Evolutionary conservation across 2,113 vertebrate species (phyloP).

Genomic region (Sialia sialis): DNA sequence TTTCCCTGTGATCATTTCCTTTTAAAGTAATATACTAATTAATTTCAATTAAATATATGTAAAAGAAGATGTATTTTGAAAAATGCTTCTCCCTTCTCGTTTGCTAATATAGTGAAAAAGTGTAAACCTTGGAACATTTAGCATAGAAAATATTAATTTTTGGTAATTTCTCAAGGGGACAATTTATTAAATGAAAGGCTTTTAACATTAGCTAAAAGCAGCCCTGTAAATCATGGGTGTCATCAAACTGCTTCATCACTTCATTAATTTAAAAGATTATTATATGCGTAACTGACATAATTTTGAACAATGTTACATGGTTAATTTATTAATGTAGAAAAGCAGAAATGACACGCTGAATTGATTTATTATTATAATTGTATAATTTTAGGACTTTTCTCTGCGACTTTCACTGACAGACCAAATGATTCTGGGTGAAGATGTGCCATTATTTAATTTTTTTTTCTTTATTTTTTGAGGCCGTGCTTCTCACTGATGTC

Average conservation of each 20-base stretch:
- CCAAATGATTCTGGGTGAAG: conserved; percentile 62
- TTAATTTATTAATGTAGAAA: conserved; percentile 88
- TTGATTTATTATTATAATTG: conserved; percentile 84
- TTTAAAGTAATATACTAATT: conserved; percentile 78
- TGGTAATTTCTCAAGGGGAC: conserved; percentile 83
- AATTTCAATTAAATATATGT: conserved; percentile 85
- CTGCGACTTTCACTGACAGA: conserved; percentile 74
- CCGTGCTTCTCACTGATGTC: not conserved
- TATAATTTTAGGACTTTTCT: conserved; percentile 81
- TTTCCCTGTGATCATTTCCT: conserved; percentile 69
- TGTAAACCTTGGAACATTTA: conserved; percentile 86
- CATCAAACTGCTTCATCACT: conserved; percentile 87
- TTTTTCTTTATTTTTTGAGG: not conserved
- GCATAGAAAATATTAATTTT: conserved; percentile 88
- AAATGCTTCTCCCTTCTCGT: conserved; percentile 73
- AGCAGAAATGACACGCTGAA: conserved; percentile 78
- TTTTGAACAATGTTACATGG: conserved; percentile 91
- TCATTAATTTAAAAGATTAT: conserved; percentile 96
- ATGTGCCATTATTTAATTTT: not conserved
- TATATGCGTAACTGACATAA: conserved; percentile 88
- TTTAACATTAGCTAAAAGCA: conserved; percentile 90
- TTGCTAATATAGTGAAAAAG: conserved; percentile 83
- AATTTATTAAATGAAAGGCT: conserved; percentile 87
- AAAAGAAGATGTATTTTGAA: conserved; percentile 82
- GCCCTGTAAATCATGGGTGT: conserved; percentile 85